phyloP scores from a whole-genome alignment of 2,113 vertebrate species.

The Tragelaphus imberbis region DNA sequence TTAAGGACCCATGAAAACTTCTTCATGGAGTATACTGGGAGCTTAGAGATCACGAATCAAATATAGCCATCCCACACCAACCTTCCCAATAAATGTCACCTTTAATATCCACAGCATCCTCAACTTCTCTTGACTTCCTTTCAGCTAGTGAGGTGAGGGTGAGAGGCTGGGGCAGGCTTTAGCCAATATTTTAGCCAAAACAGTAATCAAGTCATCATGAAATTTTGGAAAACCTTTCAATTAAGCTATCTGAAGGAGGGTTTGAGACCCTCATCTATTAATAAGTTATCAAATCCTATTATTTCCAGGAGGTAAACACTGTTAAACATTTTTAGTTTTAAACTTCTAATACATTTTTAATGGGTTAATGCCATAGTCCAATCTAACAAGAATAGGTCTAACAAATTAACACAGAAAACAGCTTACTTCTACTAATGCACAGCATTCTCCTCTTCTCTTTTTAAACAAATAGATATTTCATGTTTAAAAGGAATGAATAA shows the following conservation, averaged over 20 bases:
- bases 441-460: conserved; percentile 12
- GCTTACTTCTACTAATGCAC: background rate
- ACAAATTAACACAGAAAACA: conserved; percentile 23
- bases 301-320: background rate
- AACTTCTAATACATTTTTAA: conserved; percentile 40
- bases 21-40: background rate
- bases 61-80: background rate
- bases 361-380: background rate
- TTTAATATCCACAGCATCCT: background rate
- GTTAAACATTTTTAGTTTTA: conserved; percentile 4
- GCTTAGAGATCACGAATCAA: background rate
- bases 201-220: background rate
- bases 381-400: conserved; percentile 12
- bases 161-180: background rate
- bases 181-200: background rate
- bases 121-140: background rate
- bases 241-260: background rate
- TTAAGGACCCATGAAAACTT: conserved; percentile 1
- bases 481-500: conserved; percentile 31
- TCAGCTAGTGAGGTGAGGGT: background rate
- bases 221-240: conserved; percentile 33
- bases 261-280: background rate
- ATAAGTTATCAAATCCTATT: background rate
- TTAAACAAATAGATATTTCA: conserved; percentile 18
- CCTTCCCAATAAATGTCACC: background rate